Base-by-base conservation (phyloP, 2,797 vertebrate genomes). In the Petrocephalus sullivani region DNA sequence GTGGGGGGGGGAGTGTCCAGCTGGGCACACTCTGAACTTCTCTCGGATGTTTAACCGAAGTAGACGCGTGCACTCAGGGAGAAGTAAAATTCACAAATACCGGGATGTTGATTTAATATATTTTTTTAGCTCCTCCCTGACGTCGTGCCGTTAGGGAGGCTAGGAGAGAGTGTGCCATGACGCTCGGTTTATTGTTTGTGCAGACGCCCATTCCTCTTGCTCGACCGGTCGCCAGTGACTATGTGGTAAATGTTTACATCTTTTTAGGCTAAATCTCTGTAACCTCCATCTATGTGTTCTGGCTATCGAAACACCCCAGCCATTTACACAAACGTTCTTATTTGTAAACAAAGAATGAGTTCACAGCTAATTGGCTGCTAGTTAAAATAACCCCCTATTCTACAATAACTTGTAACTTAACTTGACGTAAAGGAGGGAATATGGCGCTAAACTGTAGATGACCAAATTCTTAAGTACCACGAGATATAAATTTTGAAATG, bases 41-140 rank as follows among this genome's bases (percentile, higher is more conserved):
- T 88, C 87, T 9, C 87, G 89, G 90, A 92, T 7, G 37, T 85
- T 89, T 94, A 93, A 95, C 92, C 91, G 71, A 9, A 93, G 89
- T 91, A 23, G 94, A 95, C 93, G 87, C 91, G 91, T 93, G 91
- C 91, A 93, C 87, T 91, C 91, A 90, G 91, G 90, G 90, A 92
- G 91, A 93, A 92, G 89, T 56, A 89, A 57, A 90, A 91, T 81
- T 84, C 89, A 85, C 90, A 87, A 90, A 90, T 78, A 90, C 90
- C 33, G 21, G 33, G 56, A 58, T 4, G 28, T n/a, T 89, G 90
- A 89, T 91, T 91, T 87, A 41, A 88, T 41, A 60, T 33, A 37
- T 8, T 89, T 90, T 91, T 84, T 84, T 75, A 23, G n/a, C 4
- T 54, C 21, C 51, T 54, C 81, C 10, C 81, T 84, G n/a, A 53